A percentile compares a stretch with the other conserved stretches of the same genome.
Evolutionary conservation across 2,888 invertebrate species (phyloP).

Genomic region (Melangyna quadrimaculata): DNA sequence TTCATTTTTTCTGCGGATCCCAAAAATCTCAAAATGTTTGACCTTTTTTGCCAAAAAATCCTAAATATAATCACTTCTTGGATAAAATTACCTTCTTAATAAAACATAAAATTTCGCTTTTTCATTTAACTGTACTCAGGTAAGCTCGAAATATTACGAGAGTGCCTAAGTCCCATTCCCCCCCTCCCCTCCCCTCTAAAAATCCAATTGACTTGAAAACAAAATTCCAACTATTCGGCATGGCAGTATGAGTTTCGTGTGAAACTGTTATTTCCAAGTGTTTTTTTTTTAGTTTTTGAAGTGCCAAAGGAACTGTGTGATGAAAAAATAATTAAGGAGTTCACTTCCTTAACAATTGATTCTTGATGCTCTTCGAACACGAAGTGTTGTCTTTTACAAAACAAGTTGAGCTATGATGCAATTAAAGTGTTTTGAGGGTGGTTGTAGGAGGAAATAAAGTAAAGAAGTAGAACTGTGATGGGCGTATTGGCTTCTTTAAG

Average conservation of each 20-base stretch:
- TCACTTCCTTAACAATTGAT: constrained; percentile 53
- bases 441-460: neutral
- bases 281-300: neutral
- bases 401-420: neutral
- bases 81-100: too few relatives aligned
- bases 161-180: too few relatives aligned
- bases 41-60: too few relatives aligned
- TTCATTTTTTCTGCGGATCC: too few relatives aligned
- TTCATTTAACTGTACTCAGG: too few relatives aligned
- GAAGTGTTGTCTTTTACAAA: constrained; percentile 19
- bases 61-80: too few relatives aligned
- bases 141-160: too few relatives aligned
- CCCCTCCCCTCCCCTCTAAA: neutral
- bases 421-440: neutral
- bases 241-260: constrained; percentile 44
- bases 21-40: too few relatives aligned
- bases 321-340: neutral
- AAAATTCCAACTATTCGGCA: neutral
- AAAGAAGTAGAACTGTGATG: neutral
- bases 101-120: too few relatives aligned
- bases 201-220: neutral
- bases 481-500: neutral
- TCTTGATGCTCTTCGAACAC: constrained; percentile 46
- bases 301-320: constrained; percentile 22
- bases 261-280: constrained; percentile 49